Percentiles rank a stretch among this genome's conserved stretches.
phyloP scores from a whole-genome alignment of 2,113 vertebrate genomes.

The Isichthys henryi region DNA sequence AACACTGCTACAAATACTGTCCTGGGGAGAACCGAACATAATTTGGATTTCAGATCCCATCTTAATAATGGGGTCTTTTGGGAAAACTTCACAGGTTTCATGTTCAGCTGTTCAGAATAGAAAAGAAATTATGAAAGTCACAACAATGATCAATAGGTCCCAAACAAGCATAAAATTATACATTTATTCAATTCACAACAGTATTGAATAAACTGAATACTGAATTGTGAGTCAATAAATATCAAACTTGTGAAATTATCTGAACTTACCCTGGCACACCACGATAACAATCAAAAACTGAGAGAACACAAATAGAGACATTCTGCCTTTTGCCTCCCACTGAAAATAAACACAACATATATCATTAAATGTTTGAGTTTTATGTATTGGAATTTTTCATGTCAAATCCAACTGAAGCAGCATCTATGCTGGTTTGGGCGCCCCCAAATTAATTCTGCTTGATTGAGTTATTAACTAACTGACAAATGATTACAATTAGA shows the following conservation, averaged over 20 bases:
- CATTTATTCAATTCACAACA: not conserved
- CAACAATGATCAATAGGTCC: not conserved
- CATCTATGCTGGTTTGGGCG: not conserved
- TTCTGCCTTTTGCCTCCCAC: not conserved
- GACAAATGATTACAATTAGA: not conserved
- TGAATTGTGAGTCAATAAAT: not conserved
- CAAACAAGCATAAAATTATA: not conserved
- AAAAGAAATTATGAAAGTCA: not conserved
- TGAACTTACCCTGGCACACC: constrained; percentile 9
- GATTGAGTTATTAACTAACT: not conserved
- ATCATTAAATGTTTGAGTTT: not conserved
- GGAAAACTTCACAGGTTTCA: constrained; percentile 15
- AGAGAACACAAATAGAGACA: not conserved
- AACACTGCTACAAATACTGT: not conserved
- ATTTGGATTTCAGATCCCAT: constrained; percentile 16
- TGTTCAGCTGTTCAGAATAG: not conserved
- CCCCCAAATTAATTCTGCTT: not conserved
- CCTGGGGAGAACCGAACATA: not conserved
- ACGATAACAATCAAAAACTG: not conserved
- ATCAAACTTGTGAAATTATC: not conserved
- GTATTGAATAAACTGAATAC: not conserved
- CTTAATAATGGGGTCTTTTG: constrained; percentile 18
- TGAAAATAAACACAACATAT: not conserved
- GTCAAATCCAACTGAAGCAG: not conserved
- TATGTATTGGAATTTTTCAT: not conserved